Base-by-base conservation (phyloP, 2,113 vertebrate species). In the Struthidea cinerea region DNA sequence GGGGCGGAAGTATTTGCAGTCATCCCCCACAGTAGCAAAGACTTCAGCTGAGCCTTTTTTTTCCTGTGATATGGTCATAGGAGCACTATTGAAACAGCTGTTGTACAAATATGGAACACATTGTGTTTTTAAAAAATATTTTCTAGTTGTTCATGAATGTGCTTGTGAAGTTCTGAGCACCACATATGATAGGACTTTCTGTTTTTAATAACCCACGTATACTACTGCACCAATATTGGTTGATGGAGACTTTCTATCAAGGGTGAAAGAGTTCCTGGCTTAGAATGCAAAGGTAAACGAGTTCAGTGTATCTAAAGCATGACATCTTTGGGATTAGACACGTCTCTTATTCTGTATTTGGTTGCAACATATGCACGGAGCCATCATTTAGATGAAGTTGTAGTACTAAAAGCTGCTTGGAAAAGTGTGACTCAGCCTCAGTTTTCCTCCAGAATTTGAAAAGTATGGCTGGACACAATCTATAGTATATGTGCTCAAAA, bases 401-500 rank as follows among this genome's bases (percentile, higher is more conserved):
- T 47, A 79, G 21, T n/a, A 37, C 20, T 59, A 28, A 2, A 21
- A 74, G 19, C 56, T 67, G 7, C 26, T 76, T 76, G 33, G 63
- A 87, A 55, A 57, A 49, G 18, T 55, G 12, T n/a, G 4, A 47
- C 18, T 35, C 18, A 56, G 16, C 28, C 13, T 86, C 12, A 7
- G 5, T 82, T 78, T 68, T 82, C 28, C 46, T 87, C 17, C n/a
- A 75, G 71, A 52, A 59, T 44, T 41, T 94, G n/a, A 27, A n/a
- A 49, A 79, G 26, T 22, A 26, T 44, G 44, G 14, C 39, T 76
- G 35, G 37, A 11, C 7, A 7, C 22, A 61, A 5, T n/a, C 52
- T 39, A 1, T 39, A 53, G 18, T 0, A 0, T 39, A 22, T 2
- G 0, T 22, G 22, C 26, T 63, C 9, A 30, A 42, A 71, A 32